phyloP scores from a whole-genome alignment of 1,140 invertebrate genomes.

The Holcopasites calliopsidis region DNA sequence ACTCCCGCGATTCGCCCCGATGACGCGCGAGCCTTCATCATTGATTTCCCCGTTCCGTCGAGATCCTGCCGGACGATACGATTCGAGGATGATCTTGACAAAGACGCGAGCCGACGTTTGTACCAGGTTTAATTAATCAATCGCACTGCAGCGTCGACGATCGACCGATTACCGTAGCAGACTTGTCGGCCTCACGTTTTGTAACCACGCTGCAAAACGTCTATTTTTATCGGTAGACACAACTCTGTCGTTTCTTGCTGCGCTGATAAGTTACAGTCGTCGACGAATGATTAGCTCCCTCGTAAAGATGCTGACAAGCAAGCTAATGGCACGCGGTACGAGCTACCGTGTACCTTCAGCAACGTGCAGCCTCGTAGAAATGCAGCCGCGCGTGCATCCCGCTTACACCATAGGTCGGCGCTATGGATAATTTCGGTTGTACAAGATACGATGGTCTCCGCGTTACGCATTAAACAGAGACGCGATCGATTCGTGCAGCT shows the following conservation, averaged over 20 bases:
- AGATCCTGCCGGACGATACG: background rate
- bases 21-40: background rate
- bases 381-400: slow-evolving; percentile 34
- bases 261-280: slow-evolving; percentile 11
- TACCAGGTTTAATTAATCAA: background rate
- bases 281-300: slow-evolving; percentile 49
- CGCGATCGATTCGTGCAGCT: background rate
- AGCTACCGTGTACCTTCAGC: slow-evolving; percentile 32
- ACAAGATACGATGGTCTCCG: background rate
- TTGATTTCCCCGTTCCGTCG: background rate
- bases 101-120: background rate
- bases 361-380: slow-evolving; percentile 51
- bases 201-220: background rate
- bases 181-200: slow-evolving; percentile 1
- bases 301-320: slow-evolving; percentile 60
- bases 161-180: slow-evolving; percentile 6
- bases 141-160: slow-evolving; percentile 9
- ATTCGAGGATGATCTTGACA: background rate
- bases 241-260: slow-evolving; percentile 49
- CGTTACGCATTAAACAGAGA: background rate
- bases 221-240: slow-evolving; percentile 20
- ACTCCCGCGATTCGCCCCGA: too few relatives aligned
- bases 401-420: slow-evolving; percentile 12
- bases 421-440: slow-evolving; percentile 2
- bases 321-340: slow-evolving; percentile 43